Base-by-base conservation (phyloP, 2,797 vertebrate genomes). In the Pantherophis alleghaniensis region DNA sequence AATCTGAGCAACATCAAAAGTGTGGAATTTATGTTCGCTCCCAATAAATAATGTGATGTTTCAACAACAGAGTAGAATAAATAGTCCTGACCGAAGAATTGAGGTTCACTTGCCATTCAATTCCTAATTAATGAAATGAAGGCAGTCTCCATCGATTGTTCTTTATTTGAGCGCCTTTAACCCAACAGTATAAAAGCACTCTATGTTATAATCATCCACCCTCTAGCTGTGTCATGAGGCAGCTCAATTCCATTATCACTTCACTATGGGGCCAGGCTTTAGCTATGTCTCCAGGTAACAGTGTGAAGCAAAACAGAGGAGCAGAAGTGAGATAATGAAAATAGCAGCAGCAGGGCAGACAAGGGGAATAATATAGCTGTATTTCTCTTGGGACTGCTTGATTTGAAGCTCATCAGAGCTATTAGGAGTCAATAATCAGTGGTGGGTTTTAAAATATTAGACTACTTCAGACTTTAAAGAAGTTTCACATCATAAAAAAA, bases 181-280 rank as follows among this genome's bases (percentile, higher is more conserved):
- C 59, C 32, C 87, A 93, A 24, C 69, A 47, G 53, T 86, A 66
- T 66, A 69, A 93, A 89, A 93, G 69, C 61, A 83, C 87, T 63
- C 86, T 32, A 59, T n/a, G 47, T 59, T 93, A 55, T 89, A 93
- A 91, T 91, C 57, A 89, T 11, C 32, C 87, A 86, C 66, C 10
- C 26, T 86, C n/a, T 51, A 91, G 69, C 87, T 91, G 90, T 88
- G 66, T 89, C 90, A 89, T 55, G 26, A 47, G 57, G 90, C 69
- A 86, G 69, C 47, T 83, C 90, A 86, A 37, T 89, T 93, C 93
- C 87, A 93, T 93, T 93, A 93, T 86, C 90, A 93, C 90, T 93
- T 93, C 86, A 88, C 90, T 24, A 56, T 89, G 90, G 90, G 87
- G 86, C 86, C 56, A 88, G 28, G 57, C 87, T 93, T 88, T 59